These are phyloP conservation scores for Pyrocoelia pectoralis DNA, from an alignment of 2,888 invertebrate species.

Conservation along the genomic window DNA sequence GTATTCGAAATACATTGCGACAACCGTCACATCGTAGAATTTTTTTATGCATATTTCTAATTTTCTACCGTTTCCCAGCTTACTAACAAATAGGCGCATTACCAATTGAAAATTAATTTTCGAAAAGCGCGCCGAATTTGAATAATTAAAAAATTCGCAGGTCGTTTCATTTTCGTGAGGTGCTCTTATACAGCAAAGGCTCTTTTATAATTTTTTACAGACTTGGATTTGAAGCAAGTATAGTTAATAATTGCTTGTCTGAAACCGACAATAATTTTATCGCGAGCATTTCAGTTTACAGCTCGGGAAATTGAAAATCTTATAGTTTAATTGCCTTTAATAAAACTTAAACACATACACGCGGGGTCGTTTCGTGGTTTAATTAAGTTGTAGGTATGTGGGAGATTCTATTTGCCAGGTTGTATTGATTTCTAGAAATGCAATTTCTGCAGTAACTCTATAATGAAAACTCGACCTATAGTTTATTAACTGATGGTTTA, in stretches of 20 bases:
- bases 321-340: conserved; percentile 56
- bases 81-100: neutral
- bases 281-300: conserved; percentile 50
- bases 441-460: conserved; percentile 19
- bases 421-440: conserved; percentile 51
- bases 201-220: neutral
- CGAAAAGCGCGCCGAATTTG: neutral
- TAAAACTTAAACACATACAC: conserved; percentile 54
- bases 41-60: too few species aligned
- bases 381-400: conserved; percentile 56
- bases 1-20: too few species aligned
- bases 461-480: neutral
- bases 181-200: neutral
- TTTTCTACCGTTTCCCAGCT: too few species aligned
- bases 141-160: neutral
- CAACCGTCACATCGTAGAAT: too few species aligned
- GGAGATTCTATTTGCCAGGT: conserved; percentile 53
- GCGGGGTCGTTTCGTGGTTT: conserved; percentile 47
- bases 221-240: conserved; percentile 11
- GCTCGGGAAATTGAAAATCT: conserved; percentile 54
- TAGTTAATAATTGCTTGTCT: conserved; percentile 18
- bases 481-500: neutral
- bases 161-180: neutral
- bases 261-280: conserved; percentile 21
- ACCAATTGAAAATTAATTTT: neutral